Evolutionary conservation across 2,797 vertebrate genomes (phyloP), one percentile per base, ranked within the genome.

Genomic region (Micrastur ruficollis): DNA sequence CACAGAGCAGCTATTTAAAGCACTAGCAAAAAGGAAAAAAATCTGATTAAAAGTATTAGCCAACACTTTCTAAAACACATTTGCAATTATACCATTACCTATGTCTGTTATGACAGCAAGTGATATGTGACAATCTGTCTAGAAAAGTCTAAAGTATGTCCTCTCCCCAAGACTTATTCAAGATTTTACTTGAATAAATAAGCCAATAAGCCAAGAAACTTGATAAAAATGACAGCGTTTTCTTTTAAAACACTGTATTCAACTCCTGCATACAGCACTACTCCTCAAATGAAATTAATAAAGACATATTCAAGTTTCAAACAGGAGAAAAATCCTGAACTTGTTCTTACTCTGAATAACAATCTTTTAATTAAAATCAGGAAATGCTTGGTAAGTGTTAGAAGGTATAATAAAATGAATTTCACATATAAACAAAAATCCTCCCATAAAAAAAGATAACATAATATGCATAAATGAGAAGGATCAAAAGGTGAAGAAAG

Each of bases 341-440:
- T 72, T 72, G 11, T 46, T 94, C 49, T 90, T 82, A 73, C 23
- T 87, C 29, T 49, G 67, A 65, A 66, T 52, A 75, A 84, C 22
- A 40, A 90, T 19, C 21, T 61, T 88, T 13, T 38, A 70, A 80
- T 68, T 85, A 85, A 83, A 93, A 98, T 98, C 94, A 97, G 94
- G 94, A 98, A 98, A 80, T 25, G 71, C 14, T 84, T 91, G 44
- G 6, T 82, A 63, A 89, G 9, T 26, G 19, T 84, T 88, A 75
- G 36, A 76, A 87, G 2, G 12, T 23, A 86, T 63, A 73, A 80
- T 67, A 71, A 90, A 93, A 84, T 66, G 6, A 68, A 82, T 82
- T 68, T 46, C 55, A 75, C 5, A 44, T 47, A 38, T 76, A 87
- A 78, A 34, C 26, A 81, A 68, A 93, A 36, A 3, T 52, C 7